phyloP scores from a whole-genome alignment of 2,797 vertebrate genomes.

The Scarus forsteni region DNA sequence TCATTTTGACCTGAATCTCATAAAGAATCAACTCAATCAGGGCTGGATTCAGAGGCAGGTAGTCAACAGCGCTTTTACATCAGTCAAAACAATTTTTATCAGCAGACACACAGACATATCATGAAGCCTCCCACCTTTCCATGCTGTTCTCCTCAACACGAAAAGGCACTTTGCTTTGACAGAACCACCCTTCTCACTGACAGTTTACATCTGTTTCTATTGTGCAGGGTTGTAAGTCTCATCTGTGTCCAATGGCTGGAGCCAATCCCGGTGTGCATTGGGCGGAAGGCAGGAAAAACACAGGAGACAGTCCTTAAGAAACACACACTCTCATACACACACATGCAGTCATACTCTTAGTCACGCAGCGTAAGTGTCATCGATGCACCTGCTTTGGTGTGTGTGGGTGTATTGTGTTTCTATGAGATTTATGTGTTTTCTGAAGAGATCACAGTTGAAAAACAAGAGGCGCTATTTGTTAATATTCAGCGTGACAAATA shows the following conservation, averaged over 20 bases:
- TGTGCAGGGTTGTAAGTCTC: slow-evolving; percentile 51
- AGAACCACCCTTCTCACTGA: slow-evolving; percentile 23
- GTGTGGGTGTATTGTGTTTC: slow-evolving; percentile 28
- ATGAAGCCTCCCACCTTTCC: not conserved
- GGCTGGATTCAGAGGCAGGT: not conserved
- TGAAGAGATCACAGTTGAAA: slow-evolving; percentile 10
- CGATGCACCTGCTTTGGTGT: slow-evolving; percentile 31
- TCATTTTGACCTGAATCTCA: slow-evolving; percentile 9
- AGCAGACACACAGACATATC: not conserved
- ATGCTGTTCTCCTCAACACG: slow-evolving; percentile 7
- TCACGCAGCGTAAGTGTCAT: slow-evolving; percentile 34
- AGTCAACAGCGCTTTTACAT: slow-evolving; percentile 16
- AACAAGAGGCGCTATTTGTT: slow-evolving; percentile 20
- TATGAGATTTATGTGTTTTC: slow-evolving; percentile 1
- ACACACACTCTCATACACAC: slow-evolving; percentile 21
- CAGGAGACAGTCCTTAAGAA: slow-evolving; percentile 17
- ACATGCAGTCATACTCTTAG: slow-evolving; percentile 6
- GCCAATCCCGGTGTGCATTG: slow-evolving; percentile 49
- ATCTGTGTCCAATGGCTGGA: slow-evolving; percentile 65
- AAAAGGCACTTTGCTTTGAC: slow-evolving; percentile 26
- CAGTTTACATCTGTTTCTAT: slow-evolving; percentile 67
- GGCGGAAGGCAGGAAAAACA: slow-evolving; percentile 39
- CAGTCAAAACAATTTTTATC: not conserved
- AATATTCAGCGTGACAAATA: slow-evolving; percentile 18
- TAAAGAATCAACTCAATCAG: not conserved